Conservation (phyloP, 1,140 invertebrate genomes). For the Coelopa frigida region DNA sequence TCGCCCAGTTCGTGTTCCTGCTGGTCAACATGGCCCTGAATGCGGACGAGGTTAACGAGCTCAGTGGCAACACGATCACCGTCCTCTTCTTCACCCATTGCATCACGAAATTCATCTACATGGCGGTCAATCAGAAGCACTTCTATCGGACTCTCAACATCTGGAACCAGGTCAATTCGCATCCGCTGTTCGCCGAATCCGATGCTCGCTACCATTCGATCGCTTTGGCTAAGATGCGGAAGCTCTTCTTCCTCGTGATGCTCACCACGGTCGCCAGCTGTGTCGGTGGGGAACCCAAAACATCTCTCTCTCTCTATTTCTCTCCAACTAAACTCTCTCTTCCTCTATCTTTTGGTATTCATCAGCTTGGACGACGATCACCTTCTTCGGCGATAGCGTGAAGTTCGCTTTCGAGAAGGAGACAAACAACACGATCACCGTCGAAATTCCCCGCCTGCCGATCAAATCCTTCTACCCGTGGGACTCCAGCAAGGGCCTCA, state of each 20-base stretch:
- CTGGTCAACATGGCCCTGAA: constrained; percentile 61
- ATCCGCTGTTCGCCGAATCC: constrained; percentile 76
- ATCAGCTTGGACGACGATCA: constrained; percentile 65
- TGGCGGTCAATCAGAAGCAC: constrained; percentile 62
- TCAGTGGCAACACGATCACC: constrained; percentile 74
- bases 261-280: constrained; percentile 54
- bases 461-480: constrained; percentile 70
- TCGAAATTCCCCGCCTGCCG: constrained; percentile 64
- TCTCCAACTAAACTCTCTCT: background rate
- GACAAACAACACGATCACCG: constrained; percentile 61
- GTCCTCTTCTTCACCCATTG: constrained; percentile 71
- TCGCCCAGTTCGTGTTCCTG: constrained; percentile 58
- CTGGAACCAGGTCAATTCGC: constrained; percentile 74
- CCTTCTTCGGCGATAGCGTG: constrained; percentile 68
- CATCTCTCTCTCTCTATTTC: background rate
- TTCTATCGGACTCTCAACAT: constrained; percentile 70
- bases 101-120: constrained; percentile 65
- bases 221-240: constrained; percentile 67
- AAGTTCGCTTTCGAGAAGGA: constrained; percentile 59
- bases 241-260: constrained; percentile 60
- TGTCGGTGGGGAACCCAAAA: constrained; percentile 46
- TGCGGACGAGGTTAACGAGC: constrained; percentile 68
- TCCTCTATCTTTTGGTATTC: background rate
- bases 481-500: constrained; percentile 57
- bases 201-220: constrained; percentile 67